phyloP scores from a whole-genome alignment of 2,113 vertebrate species.

The Spheniscus mendiculus region DNA sequence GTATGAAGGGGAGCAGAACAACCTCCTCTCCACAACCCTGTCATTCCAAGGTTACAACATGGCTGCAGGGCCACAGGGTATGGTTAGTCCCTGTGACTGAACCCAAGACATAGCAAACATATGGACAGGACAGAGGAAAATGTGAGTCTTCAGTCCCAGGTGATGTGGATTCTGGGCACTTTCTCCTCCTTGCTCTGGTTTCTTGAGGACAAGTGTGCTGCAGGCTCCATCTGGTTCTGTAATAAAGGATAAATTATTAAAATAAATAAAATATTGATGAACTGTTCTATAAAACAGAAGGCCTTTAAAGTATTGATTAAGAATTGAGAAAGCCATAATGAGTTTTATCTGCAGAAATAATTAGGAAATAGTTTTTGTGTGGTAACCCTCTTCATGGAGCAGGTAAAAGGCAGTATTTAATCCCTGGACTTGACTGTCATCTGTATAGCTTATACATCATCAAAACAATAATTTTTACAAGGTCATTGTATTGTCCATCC shows the following conservation, averaged over 20 bases:
- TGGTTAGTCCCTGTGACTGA: background rate
- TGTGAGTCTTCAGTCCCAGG: background rate
- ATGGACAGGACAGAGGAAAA: background rate
- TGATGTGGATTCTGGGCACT: conserved; percentile 23
- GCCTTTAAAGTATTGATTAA: conserved; percentile 76
- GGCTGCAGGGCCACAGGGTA: background rate
- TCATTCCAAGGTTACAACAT: background rate
- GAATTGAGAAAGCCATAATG: conserved; percentile 72
- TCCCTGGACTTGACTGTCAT: background rate
- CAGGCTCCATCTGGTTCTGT: conserved; percentile 69
- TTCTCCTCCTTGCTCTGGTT: conserved; percentile 42
- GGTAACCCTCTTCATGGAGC: background rate
- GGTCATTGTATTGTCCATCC: background rate
- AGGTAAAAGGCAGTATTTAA: background rate
- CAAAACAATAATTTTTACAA: background rate
- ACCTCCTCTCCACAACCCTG: background rate
- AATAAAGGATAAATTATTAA: conserved; percentile 79
- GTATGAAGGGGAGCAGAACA: background rate
- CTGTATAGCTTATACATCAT: background rate
- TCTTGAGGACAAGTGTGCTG: conserved; percentile 57
- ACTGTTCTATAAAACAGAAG: conserved; percentile 73
- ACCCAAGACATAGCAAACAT: background rate
- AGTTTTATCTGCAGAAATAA: conserved; percentile 64
- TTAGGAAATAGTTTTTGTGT: conserved; percentile 26
- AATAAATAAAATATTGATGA: conserved; percentile 78